Evolutionary conservation across 2,797 vertebrate genomes (phyloP), one percentile per base, ranked within the genome.

Genomic region (Pangasius djambal): DNA sequence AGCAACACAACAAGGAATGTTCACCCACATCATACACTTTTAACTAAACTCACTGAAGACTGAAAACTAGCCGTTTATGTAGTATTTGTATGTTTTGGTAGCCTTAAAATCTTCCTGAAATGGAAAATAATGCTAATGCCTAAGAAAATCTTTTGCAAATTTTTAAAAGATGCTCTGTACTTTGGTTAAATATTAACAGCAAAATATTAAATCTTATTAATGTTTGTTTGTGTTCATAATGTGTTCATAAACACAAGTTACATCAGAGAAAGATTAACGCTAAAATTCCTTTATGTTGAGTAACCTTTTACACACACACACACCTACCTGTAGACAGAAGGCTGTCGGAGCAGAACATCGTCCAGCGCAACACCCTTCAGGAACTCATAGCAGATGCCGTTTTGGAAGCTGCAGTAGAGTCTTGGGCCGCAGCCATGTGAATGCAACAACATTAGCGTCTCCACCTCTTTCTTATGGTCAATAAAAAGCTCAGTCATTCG

Each of bases 311-410:
- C 48, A 34, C 52, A 57, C 77, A 79, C 52, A 81, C 78, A 82
- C 79, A 63, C 34, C 57, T 16, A 88, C 96, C 96, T 97, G 95
- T 96, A 97, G 70, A 96, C 94, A 84, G 93, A 90, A 0, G 96
- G 96, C 52, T 96, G 93, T 25, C 61, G 91, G 9, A 97, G 95
- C 72, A 95, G 93, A 57, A 90, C 31, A 25, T 96, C 96, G 0
- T 97, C 95, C 93, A 97, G 92, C 44, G 94, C 95, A 0, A 59
- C 86, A 63, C 96, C 96, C 61, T 65, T 90, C 12, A 96, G 89
- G 89, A 96, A 97, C 94, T 96, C 94, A 1, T 97, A 97, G 92
- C 96, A 96, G 93, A 97, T 96, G 90, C 96, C 96, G 0, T 97
- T 97, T 86, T 91, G 93, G 92, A 97, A 97, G 93, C 93, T 96